These are phyloP conservation scores for Phortica variegata DNA, from an alignment of 1,140 invertebrate species.

Conservation along the genomic window DNA sequence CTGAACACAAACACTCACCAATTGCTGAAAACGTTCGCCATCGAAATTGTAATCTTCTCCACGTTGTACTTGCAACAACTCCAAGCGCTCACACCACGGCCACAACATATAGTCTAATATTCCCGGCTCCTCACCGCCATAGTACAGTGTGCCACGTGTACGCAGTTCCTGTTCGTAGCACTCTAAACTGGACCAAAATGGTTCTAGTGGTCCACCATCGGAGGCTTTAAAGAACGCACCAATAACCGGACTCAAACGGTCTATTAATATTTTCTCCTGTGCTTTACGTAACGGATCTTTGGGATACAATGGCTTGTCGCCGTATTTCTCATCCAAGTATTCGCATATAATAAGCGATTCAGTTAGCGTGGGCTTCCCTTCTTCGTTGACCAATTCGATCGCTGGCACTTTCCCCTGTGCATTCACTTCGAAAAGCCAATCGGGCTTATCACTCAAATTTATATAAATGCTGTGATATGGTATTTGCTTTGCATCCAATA, in stretches of 20 bases:
- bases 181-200: constrained; percentile 61
- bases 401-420: constrained; percentile 78
- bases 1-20: constrained; percentile 34
- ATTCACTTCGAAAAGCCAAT: constrained; percentile 74
- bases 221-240: constrained; percentile 42
- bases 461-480: constrained; percentile 86
- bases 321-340: constrained; percentile 81
- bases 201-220: constrained; percentile 35
- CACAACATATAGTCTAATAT: constrained; percentile 89
- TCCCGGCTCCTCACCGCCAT: constrained; percentile 70
- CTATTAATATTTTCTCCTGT: constrained; percentile 77
- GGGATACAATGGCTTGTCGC: constrained; percentile 66
- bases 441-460: constrained; percentile 80
- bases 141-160: constrained; percentile 66
- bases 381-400: constrained; percentile 69
- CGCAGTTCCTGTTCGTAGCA: constrained; percentile 69
- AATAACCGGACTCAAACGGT: constrained; percentile 61
- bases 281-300: constrained; percentile 75
- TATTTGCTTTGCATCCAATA: constrained; percentile 81
- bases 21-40: constrained; percentile 42
- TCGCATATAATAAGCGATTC: constrained; percentile 83
- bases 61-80: constrained; percentile 42
- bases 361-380: constrained; percentile 63
- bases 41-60: constrained; percentile 50
- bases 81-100: constrained; percentile 79